A percentile compares a stretch with the other conserved stretches of the same genome.
phyloP scores from a whole-genome alignment of 37 sponge, comb jelly and placozoan species.

The Halichondria panicea region DNA sequence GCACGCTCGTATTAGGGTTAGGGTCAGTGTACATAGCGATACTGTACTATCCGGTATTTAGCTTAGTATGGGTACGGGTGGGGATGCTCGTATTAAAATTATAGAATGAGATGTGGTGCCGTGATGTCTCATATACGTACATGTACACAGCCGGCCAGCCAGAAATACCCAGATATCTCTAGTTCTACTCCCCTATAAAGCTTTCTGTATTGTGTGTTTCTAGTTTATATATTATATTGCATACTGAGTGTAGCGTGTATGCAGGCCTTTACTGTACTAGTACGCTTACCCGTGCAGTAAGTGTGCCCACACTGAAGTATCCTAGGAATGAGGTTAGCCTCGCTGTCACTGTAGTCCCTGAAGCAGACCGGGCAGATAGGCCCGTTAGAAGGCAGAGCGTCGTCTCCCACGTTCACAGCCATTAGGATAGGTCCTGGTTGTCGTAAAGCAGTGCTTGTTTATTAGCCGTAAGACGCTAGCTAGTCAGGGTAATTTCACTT shows the following conservation, averaged over 20 bases:
- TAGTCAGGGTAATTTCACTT: no score
- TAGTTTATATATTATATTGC: background rate
- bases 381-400: constrained; percentile 27
- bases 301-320: constrained; percentile 78
- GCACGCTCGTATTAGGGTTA: background rate
- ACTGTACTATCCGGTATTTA: background rate
- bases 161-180: no score
- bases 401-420: no score
- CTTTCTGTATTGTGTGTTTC: no score
- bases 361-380: constrained; percentile 64
- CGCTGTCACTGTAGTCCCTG: constrained; percentile 56
- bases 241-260: background rate
- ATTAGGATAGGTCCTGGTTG: no score
- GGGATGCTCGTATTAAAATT: no score
- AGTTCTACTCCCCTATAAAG: no score
- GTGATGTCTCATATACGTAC: no score
- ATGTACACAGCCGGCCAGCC: no score
- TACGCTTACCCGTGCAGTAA: constrained; percentile 63
- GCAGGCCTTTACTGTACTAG: background rate
- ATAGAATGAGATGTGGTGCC: no score
- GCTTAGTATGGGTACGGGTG: background rate
- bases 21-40: background rate
- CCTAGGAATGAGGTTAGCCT: constrained; percentile 50
- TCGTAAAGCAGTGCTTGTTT: no score
- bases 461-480: no score